A percentile compares a stretch with the other conserved stretches of the same genome.
phyloP scores from a whole-genome alignment of 2,113 vertebrate species.

The Electrona antarctica region DNA sequence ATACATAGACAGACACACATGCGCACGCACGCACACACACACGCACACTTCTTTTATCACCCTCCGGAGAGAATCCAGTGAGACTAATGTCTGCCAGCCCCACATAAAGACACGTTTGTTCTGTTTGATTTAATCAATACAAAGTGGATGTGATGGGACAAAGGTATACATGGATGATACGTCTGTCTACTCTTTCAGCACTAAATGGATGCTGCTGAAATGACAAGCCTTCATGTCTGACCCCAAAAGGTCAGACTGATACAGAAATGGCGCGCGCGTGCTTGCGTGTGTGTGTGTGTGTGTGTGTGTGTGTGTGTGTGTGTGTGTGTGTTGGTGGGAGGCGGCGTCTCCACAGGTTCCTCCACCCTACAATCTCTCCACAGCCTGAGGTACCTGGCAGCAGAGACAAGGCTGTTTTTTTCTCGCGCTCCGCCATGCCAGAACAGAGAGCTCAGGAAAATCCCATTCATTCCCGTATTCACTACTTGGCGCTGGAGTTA shows the following conservation, averaged over 20 bases:
- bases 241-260: slow-evolving; percentile 58
- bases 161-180: slow-evolving; percentile 45
- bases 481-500: neutral
- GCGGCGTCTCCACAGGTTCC: slow-evolving; percentile 5
- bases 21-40: neutral
- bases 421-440: neutral
- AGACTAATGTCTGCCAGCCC: slow-evolving; percentile 24
- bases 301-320: neutral
- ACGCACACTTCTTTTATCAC: slow-evolving; percentile 27
- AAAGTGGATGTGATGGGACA: slow-evolving; percentile 57
- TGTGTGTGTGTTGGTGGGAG: neutral
- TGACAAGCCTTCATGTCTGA: slow-evolving; percentile 65
- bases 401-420: neutral
- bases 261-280: slow-evolving; percentile 1
- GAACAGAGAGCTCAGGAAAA: neutral
- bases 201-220: slow-evolving; percentile 75
- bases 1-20: too few species aligned
- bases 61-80: slow-evolving; percentile 23
- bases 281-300: neutral
- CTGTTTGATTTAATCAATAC: slow-evolving; percentile 45
- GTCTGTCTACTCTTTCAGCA: slow-evolving; percentile 47
- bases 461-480: slow-evolving; percentile 14
- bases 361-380: slow-evolving; percentile 17
- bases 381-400: neutral
- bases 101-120: slow-evolving; percentile 66